phyloP scores from a whole-genome alignment of 2,888 invertebrate species.

The Caenorhabditis afra region DNA sequence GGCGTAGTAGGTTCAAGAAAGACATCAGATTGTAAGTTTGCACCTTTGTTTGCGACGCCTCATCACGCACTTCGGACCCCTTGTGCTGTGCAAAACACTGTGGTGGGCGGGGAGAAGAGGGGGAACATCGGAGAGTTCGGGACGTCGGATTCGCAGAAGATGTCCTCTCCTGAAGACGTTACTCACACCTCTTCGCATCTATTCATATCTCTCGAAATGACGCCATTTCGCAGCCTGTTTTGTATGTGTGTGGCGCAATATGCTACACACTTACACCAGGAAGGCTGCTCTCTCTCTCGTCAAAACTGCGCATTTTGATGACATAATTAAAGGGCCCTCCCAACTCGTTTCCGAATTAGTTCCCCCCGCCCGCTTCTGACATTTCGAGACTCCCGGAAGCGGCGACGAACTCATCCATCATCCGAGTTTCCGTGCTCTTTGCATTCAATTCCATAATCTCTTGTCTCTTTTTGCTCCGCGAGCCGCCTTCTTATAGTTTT shows the following conservation, averaged over 20 bases:
- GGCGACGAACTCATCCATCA: slow-evolving; percentile 39
- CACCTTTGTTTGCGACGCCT: slow-evolving; percentile 11
- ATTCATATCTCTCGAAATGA: slow-evolving; percentile 24
- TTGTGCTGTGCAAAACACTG: neutral
- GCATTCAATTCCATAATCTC: neutral
- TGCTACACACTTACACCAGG: neutral
- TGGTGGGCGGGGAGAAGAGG: neutral
- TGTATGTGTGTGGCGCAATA: slow-evolving; percentile 30
- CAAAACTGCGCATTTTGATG: slow-evolving; percentile 16
- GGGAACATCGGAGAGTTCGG: neutral
- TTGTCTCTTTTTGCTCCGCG: neutral
- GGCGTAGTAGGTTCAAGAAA: neutral
- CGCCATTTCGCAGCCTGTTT: slow-evolving; percentile 32
- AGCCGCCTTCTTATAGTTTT: too few species aligned
- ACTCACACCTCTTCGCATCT: neutral
- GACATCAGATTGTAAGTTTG: neutral
- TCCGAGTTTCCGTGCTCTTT: slow-evolving; percentile 6
- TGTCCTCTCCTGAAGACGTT: neutral
- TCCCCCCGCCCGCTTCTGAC: slow-evolving; percentile 10
- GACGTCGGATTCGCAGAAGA: neutral
- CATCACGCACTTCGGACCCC: neutral
- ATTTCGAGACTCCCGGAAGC: slow-evolving; percentile 24
- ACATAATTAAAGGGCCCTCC: slow-evolving; percentile 6
- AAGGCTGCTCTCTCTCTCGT: neutral
- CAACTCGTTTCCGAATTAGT: slow-evolving; percentile 10